A percentile compares a stretch with the other conserved stretches of the same genome.
Conservation (phyloP, 2,113 vertebrate species). For the Prolemur simus region DNA sequence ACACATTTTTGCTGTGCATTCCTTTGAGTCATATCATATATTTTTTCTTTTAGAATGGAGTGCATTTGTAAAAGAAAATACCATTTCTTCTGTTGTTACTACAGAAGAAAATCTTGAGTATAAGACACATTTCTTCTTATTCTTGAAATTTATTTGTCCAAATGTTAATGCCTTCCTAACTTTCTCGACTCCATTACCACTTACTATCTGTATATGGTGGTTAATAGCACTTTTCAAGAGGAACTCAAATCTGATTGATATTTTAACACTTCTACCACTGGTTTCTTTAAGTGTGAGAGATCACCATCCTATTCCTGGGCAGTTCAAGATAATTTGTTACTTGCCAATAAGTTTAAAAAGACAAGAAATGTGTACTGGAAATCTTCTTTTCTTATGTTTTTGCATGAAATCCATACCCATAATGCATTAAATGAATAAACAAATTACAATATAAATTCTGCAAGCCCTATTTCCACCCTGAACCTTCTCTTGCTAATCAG, state of each 20-base stretch:
- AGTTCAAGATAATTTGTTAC: neutral
- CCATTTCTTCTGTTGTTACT: neutral
- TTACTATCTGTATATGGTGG: neutral
- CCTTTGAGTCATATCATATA: neutral
- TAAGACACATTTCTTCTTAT: neutral
- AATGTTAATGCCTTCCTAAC: neutral
- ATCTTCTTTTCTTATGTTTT: neutral
- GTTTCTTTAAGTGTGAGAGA: neutral
- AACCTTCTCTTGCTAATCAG: conserved; percentile 10
- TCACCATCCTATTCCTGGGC: neutral
- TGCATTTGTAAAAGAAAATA: neutral
- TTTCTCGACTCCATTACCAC: neutral
- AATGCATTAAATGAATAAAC: neutral
- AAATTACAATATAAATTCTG: neutral
- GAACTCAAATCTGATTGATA: neutral
- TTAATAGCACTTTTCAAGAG: neutral
- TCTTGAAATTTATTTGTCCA: neutral
- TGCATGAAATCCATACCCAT: neutral
- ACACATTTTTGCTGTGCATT: neutral
- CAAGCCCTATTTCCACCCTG: neutral
- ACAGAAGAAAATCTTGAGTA: neutral
- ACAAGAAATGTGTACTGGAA: neutral
- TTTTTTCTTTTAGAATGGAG: neutral
- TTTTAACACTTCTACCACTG: neutral
- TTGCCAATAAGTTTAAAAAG: neutral